These are phyloP conservation scores for Oophaga sylvatica DNA, from an alignment of 2,797 vertebrate species.

Conservation along the genomic window DNA sequence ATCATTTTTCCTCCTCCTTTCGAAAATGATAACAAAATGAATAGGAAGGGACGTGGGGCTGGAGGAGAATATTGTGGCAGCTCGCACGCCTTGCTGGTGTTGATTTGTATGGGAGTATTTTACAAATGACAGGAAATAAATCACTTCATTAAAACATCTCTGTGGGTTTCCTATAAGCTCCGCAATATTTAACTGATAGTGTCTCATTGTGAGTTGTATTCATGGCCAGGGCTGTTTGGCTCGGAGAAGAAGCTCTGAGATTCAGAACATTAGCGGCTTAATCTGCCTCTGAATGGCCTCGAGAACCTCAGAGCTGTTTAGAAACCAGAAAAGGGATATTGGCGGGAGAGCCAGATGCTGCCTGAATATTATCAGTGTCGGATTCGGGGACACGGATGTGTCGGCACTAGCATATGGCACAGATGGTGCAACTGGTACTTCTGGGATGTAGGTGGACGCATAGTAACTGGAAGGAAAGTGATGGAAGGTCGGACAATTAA, in stretches of 20 bases:
- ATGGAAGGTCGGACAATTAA: not conserved
- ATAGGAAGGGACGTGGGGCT: constrained; percentile 5
- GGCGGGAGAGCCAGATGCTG: constrained; percentile 1
- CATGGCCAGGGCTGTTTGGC: constrained; percentile 5
- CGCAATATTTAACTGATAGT: constrained; percentile 36
- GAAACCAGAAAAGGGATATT: not conserved
- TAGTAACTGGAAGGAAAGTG: not conserved
- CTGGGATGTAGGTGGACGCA: not conserved
- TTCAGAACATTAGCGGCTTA: constrained; percentile 21
- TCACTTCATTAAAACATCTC: constrained; percentile 56
- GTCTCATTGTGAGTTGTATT: constrained; percentile 8
- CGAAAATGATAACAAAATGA: constrained; percentile 21
- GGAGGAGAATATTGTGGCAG: constrained; percentile 1
- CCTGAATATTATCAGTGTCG: not conserved
- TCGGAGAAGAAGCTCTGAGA: not conserved
- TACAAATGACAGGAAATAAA: constrained; percentile 50
- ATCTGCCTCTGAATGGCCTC: constrained; percentile 9
- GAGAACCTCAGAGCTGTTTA: constrained; percentile 4
- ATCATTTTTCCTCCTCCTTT: constrained; percentile 7
- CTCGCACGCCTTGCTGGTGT: not conserved
- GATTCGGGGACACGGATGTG: not conserved
- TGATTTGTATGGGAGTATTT: constrained; percentile 34
- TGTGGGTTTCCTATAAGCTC: constrained; percentile 29
- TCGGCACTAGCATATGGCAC: constrained; percentile 4
- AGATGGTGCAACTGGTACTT: not conserved